phyloP scores from a whole-genome alignment of 1,140 invertebrate genomes.

The Hyposmocoma kahamanoa region DNA sequence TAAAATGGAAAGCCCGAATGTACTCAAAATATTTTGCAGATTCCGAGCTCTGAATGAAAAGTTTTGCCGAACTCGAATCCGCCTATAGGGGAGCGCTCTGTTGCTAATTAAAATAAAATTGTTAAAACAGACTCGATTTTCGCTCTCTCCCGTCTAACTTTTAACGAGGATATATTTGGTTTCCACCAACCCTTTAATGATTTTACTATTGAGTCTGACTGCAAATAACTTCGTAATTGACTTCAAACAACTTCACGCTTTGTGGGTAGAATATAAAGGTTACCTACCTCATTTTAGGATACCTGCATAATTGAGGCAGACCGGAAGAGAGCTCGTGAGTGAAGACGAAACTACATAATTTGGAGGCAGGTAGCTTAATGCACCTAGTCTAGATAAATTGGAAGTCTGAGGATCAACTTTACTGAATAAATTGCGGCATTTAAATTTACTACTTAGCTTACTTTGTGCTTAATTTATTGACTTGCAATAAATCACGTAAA shows the following conservation, averaged over 20 bases:
- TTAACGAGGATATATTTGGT: conserved; percentile 72
- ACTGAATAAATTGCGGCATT: no score
- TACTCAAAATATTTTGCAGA: no score
- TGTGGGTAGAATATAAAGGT: conserved; percentile 49
- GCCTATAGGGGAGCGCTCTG: conserved; percentile 51
- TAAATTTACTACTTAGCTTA: no score
- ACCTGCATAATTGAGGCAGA: conserved; percentile 1
- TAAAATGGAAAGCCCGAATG: no score
- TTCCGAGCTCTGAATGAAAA: conserved; percentile 27
- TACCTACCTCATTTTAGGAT: conserved; percentile 5
- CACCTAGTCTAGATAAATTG: no score
- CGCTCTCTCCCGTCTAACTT: conserved; percentile 57
- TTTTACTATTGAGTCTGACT: conserved; percentile 67
- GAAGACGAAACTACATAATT: no score
- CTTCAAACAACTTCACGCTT: conserved; percentile 65
- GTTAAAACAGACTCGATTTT: conserved; percentile 61
- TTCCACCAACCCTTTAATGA: conserved; percentile 69
- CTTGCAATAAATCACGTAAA: no score
- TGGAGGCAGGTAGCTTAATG: no score
- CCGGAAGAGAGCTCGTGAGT: not conserved
- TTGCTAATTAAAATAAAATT: conserved; percentile 73
- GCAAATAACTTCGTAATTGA: conserved; percentile 72
- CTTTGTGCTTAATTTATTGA: no score
- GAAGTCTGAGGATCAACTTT: no score
- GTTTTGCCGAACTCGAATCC: conserved; percentile 46